Evolutionary conservation across 2,888 invertebrate species (phyloP).

Genomic region (Dolichomitus sp.): DNA sequence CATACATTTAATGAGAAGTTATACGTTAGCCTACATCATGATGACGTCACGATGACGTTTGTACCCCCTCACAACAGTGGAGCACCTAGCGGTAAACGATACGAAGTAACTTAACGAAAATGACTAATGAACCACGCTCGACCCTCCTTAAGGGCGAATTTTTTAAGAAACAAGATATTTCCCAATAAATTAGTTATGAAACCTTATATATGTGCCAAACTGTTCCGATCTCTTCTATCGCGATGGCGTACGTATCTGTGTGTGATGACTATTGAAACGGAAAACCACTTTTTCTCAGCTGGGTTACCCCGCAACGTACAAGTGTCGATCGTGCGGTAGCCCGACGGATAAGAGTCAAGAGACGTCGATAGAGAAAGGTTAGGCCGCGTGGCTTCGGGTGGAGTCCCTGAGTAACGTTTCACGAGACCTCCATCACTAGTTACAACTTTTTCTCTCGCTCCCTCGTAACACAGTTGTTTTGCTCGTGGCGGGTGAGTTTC

Average conservation of each 20-base stretch:
- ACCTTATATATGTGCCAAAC: not conserved
- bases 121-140: no score
- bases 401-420: conserved; percentile 19
- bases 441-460: conserved; percentile 23
- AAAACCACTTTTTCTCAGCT: conserved; percentile 44
- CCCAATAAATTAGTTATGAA: not conserved
- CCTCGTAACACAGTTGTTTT: conserved; percentile 18
- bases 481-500: conserved; percentile 35
- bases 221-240: not conserved
- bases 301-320: not conserved
- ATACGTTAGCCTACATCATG: no score
- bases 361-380: conserved; percentile 45
- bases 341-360: conserved; percentile 11
- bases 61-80: no score
- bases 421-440: not conserved
- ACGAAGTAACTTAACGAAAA: no score
- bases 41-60: no score
- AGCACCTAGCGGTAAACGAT: no score
- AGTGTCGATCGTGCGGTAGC: conserved; percentile 19
- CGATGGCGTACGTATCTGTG: not conserved
- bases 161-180: conserved; percentile 13
- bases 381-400: conserved; percentile 22
- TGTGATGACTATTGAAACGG: conserved; percentile 38
- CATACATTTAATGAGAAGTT: no score
- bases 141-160: conserved; percentile 24